Evolutionary conservation across 1,140 invertebrate species (phyloP), one percentile per base, ranked within the genome.

Genomic region (Drosophila ambigua): DNA sequence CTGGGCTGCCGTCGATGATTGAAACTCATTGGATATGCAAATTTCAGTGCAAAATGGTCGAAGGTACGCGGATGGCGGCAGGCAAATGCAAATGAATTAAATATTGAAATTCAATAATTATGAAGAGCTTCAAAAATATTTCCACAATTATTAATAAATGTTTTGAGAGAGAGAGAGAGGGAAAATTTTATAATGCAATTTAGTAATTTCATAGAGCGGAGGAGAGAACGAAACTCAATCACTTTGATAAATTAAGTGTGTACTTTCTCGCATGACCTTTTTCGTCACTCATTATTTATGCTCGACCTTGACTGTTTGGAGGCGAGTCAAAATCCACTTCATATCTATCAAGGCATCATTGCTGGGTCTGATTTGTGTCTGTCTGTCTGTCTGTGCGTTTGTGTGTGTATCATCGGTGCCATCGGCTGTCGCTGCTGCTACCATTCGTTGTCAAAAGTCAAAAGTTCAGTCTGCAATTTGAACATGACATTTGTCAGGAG

Each of bases 401-500:
- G 31, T 31, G 31, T 31, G 7, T 8, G 28, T 28, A 7, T 28
- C 20, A 20, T 20, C 20, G 26, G 26, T 31, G 28, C 28, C 8
- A 31, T 31, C 28, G 28, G 28, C 28, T 31, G 28, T 31, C 28
- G 28, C 28, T 31, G 28, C 31, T 31, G 31, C 31, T 31, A 4
- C 23, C 4, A 24, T 31, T 28, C 65, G 46, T 51, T 83, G 72
- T 84, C 62, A 75, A 63, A 85, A 84, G 80, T 84, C 77, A 77
- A 77, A 85, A 85, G 80, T 83, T 83, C 80, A 83, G 63, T 79
- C 66, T 84, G 82, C 80, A 85, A 80, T 82, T 84, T 80, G 80
- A 84, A 85, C 80, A 84, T 80, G 80, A 85, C 80, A 85, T 85
- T 84, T 84, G 80, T 85, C 81, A 85, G 81, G 51, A 71, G 65